A percentile compares a stretch with the other conserved stretches of the same genome.
Evolutionary conservation across 2,888 invertebrate genomes (phyloP).

Genomic region (Stomorhina lunata): DNA sequence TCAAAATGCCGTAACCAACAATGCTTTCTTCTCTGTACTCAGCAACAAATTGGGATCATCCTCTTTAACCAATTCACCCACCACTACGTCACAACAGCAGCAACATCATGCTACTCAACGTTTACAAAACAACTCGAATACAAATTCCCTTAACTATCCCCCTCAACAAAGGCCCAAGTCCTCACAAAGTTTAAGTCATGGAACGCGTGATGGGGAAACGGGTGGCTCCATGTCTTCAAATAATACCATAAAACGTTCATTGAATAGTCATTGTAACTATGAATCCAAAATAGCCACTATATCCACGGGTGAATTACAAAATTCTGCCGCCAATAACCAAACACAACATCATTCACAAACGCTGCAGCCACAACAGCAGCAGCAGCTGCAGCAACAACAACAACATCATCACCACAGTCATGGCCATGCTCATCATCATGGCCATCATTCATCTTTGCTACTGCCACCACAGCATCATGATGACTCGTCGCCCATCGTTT

Average conservation of each 20-base stretch:
- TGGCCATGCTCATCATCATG: conserved; percentile 59
- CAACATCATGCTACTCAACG: conserved; percentile 48
- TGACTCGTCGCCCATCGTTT: conserved; percentile 72
- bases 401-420: conserved; percentile 50
- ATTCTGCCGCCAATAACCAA: conserved; percentile 13
- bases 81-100: conserved; percentile 42
- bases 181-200: conserved; percentile 58
- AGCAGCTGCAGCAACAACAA: conserved; percentile 37
- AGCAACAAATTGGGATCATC: conserved; percentile 72
- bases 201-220: conserved; percentile 54
- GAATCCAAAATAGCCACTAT: conserved; percentile 79
- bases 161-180: conserved; percentile 73
- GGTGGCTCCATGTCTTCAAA: conserved; percentile 33
- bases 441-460: conserved; percentile 66
- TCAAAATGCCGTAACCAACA: conserved; percentile 70
- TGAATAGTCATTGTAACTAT: conserved; percentile 70
- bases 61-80: conserved; percentile 62
- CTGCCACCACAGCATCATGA: conserved; percentile 72
- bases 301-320: conserved; percentile 70
- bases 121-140: conserved; percentile 65
- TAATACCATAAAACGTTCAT: conserved; percentile 70
- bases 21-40: conserved; percentile 72
- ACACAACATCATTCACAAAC: neutral
- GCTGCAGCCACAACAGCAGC: conserved; percentile 1
- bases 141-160: conserved; percentile 64